A percentile compares a stretch with the other conserved stretches of the same genome.
Conservation (phyloP, 2,888 invertebrate genomes). For the Athalia cordata region DNA sequence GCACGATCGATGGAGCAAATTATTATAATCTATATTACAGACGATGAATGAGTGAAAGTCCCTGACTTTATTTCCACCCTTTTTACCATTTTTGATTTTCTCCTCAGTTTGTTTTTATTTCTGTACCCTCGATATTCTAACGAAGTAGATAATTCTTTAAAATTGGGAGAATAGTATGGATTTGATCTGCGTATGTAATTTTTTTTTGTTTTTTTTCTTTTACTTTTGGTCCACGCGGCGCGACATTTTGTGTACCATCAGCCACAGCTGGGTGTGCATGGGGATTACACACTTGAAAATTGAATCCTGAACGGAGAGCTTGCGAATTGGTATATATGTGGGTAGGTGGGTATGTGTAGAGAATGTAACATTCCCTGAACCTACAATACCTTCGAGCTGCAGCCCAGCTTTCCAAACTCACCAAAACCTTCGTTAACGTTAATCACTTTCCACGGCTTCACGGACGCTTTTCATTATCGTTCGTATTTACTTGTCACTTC, state of each 20-base stretch:
- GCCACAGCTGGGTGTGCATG: too few relatives aligned
- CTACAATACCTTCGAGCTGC: too few relatives aligned
- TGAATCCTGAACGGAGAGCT: conserved; percentile 8
- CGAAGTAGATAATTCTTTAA: neutral
- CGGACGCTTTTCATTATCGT: neutral
- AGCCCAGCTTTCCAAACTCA: too few relatives aligned
- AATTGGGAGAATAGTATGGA: neutral
- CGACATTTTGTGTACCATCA: too few relatives aligned
- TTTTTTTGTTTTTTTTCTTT: neutral
- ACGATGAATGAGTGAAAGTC: too few relatives aligned
- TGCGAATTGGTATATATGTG: neutral
- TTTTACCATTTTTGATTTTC: neutral
- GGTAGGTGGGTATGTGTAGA: too few relatives aligned
- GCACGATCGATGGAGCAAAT: neutral
- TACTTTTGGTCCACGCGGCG: neutral
- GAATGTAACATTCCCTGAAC: too few relatives aligned
- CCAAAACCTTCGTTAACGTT: neutral
- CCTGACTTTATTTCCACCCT: too few relatives aligned
- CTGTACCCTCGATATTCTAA: neutral
- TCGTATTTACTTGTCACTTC: neutral
- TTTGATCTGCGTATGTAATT: neutral
- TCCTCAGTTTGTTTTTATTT: too few relatives aligned
- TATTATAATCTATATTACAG: too few relatives aligned
- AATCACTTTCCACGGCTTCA: neutral
- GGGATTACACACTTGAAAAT: neutral